These are phyloP conservation scores for Theropithecus gelada DNA, from an alignment of 2,113 vertebrate species.

Conservation along the genomic window DNA sequence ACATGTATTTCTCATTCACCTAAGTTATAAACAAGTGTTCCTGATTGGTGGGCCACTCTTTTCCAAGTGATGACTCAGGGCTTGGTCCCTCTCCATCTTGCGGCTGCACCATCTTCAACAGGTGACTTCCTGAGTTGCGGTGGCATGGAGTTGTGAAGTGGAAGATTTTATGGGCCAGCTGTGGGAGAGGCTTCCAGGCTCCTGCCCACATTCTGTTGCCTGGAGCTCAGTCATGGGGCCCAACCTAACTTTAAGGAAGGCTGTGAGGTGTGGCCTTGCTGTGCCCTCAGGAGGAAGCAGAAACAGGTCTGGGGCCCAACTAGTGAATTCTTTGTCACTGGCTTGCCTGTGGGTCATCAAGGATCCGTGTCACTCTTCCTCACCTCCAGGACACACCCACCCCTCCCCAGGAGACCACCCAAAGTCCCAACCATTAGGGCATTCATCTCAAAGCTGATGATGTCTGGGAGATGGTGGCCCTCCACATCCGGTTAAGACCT, in stretches of 20 bases:
- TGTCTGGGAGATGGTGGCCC: background rate
- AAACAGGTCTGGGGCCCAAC: background rate
- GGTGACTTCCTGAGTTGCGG: background rate
- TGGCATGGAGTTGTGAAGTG: background rate
- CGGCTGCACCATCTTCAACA: background rate
- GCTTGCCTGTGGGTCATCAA: background rate
- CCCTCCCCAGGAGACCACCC: background rate
- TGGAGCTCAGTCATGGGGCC: background rate
- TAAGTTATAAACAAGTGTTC: background rate
- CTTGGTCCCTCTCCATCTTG: background rate
- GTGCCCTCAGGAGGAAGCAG: background rate
- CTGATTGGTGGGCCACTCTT: background rate
- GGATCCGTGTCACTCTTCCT: background rate
- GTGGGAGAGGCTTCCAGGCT: background rate
- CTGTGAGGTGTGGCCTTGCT: background rate
- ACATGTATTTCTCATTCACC: background rate
- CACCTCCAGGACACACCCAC: background rate
- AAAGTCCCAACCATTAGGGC: background rate
- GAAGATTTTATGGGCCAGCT: background rate
- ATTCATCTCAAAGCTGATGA: background rate
- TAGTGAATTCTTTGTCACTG: background rate
- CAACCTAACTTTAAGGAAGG: background rate
- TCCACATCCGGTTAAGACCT: background rate
- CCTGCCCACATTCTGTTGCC: too few relatives aligned
- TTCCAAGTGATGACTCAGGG: background rate